Evolutionary conservation across 2,888 invertebrate genomes (phyloP).

Genomic region (Germaria angustata): DNA sequence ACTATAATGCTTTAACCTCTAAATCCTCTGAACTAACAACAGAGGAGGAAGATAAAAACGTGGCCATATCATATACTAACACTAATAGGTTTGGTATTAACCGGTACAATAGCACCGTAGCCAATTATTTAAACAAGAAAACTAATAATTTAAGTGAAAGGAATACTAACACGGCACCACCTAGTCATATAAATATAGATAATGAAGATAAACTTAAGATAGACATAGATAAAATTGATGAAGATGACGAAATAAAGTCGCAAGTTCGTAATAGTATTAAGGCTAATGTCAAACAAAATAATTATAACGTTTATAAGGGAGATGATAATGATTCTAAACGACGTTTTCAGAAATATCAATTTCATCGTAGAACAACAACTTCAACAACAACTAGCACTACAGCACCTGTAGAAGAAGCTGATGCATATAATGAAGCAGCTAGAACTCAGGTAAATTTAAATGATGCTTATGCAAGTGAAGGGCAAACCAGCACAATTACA

Average conservation of each 20-base stretch:
- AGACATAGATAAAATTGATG: conserved; percentile 17
- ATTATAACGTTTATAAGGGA: conserved; percentile 65
- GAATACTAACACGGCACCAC: conserved; percentile 67
- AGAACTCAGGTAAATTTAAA: conserved; percentile 67
- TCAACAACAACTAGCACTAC: conserved; percentile 52
- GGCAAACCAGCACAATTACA: conserved; percentile 58
- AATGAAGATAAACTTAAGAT: conserved; percentile 51
- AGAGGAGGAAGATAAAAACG: conserved; percentile 42
- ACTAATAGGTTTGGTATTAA: conserved; percentile 69
- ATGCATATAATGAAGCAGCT: conserved; percentile 56
- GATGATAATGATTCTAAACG: conserved; percentile 78
- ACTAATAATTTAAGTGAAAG: conserved; percentile 71
- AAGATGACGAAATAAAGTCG: conserved; percentile 25
- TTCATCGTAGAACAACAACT: conserved; percentile 74
- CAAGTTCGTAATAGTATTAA: conserved; percentile 59
- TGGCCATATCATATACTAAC: conserved; percentile 42
- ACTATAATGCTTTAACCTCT: conserved; percentile 36
- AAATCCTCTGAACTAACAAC: conserved; percentile 54
- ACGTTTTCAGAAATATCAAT: conserved; percentile 80
- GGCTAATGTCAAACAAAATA: conserved; percentile 49
- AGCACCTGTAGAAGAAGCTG: conserved; percentile 49
- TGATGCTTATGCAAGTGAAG: conserved; percentile 62
- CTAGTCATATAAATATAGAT: conserved; percentile 63
- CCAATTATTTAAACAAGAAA: conserved; percentile 73
- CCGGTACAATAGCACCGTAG: conserved; percentile 75